Conservation (phyloP, 2,888 invertebrate species). For the Yponomeuta evonymella region DNA sequence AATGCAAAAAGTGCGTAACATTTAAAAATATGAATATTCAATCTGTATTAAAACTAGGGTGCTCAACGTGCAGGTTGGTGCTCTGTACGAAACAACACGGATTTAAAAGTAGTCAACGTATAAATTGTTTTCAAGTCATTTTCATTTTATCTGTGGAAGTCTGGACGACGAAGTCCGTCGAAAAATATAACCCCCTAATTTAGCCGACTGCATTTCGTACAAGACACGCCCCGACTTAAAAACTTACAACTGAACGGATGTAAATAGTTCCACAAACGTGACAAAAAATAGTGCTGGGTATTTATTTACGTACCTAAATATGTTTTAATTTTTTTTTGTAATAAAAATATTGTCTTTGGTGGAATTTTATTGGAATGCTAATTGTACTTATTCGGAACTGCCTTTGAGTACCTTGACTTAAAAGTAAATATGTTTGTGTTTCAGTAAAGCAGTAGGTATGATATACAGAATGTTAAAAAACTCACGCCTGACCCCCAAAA, state of each 20-base stretch:
- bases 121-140: no score
- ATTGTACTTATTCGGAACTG: not conserved
- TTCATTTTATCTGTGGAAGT: no score
- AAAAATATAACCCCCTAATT: no score
- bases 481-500: no score
- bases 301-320: slow-evolving; percentile 28
- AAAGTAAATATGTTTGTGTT: no score
- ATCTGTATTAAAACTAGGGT: not conserved
- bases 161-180: no score
- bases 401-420: not conserved
- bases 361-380: slow-evolving; percentile 19
- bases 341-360: slow-evolving; percentile 56
- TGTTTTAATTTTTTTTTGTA: slow-evolving; percentile 21
- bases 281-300: slow-evolving; percentile 46
- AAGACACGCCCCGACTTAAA: no score
- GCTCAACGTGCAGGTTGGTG: not conserved
- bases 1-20: slow-evolving; percentile 5
- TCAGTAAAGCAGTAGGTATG: no score
- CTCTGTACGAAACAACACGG: slow-evolving; percentile 21
- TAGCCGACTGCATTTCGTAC: no score
- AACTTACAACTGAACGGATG: no score
- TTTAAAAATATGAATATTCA: not conserved
- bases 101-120: slow-evolving; percentile 28
- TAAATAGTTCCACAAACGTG: no score
- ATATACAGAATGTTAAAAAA: no score